These are phyloP conservation scores for Plecturocebus donacophilus DNA, from an alignment of 2,113 vertebrate species.

Conservation along the genomic window DNA sequence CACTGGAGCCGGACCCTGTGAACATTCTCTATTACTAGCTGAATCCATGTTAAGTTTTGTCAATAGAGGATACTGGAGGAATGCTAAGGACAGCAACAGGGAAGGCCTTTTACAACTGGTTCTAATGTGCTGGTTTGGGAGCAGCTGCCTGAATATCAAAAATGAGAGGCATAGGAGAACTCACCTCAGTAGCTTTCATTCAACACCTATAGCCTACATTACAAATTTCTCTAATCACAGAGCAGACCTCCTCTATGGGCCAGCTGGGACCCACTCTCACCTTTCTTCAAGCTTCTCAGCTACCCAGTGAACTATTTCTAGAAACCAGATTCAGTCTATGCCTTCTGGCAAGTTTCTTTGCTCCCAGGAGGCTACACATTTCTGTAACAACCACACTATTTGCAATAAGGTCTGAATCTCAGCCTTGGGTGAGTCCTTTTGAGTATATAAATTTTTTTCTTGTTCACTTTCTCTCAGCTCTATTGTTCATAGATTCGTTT, in stretches of 20 bases:
- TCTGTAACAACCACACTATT: not conserved
- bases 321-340: not conserved
- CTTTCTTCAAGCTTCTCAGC: not conserved
- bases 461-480: not conserved
- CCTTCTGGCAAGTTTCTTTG: not conserved
- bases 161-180: not conserved
- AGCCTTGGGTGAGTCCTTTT: not conserved
- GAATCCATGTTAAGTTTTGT: not conserved
- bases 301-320: not conserved
- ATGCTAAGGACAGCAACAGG: not conserved
- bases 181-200: not conserved
- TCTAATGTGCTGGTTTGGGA: not conserved
- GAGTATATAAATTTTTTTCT: not conserved
- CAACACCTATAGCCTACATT: too few species aligned
- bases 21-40: not conserved
- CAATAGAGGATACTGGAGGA: not conserved
- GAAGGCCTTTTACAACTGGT: not conserved
- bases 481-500: not conserved
- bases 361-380: not conserved
- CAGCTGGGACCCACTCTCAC: not conserved
- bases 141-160: not conserved
- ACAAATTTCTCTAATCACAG: not conserved
- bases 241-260: not conserved
- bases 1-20: not conserved
- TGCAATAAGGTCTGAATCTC: not conserved